Conservation (phyloP, 2,797 vertebrate species). For the Hemibagrus guttatus region DNA sequence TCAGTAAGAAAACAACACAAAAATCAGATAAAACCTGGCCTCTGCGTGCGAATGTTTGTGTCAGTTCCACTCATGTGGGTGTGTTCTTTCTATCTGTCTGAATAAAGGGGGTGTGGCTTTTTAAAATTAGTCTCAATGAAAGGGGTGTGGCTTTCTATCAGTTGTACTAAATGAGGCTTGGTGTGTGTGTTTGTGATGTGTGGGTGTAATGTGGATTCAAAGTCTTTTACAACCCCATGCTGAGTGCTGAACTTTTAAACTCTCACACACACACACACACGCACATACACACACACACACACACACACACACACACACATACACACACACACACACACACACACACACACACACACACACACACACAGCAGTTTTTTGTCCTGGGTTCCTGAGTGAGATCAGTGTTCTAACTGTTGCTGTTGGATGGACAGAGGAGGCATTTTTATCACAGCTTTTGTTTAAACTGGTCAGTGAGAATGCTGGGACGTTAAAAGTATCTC, state of each 20-base stretch:
- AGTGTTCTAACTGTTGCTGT: background rate
- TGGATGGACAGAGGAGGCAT: background rate
- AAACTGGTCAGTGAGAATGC: background rate
- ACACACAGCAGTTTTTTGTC: background rate
- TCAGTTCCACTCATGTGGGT: background rate
- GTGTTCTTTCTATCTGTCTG: background rate
- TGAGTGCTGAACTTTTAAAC: slow-evolving; percentile 23
- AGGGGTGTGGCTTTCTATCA: background rate
- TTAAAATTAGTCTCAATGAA: background rate
- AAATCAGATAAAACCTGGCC: background rate
- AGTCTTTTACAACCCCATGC: background rate
- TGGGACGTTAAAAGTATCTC: background rate
- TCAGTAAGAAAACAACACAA: background rate
- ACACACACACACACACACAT: background rate
- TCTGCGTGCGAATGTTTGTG: background rate
- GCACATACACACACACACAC: slow-evolving; percentile 4
- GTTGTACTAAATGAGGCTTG: background rate
- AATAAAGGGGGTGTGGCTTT: background rate
- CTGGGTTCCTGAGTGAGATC: background rate
- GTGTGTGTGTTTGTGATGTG: background rate
- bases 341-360: background rate
- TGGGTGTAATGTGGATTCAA: background rate
- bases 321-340: background rate
- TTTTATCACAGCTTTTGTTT: background rate
- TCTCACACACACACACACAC: background rate